Evolutionary conservation across 2,797 vertebrate species (phyloP).

Genomic region (Prunella strophiata): DNA sequence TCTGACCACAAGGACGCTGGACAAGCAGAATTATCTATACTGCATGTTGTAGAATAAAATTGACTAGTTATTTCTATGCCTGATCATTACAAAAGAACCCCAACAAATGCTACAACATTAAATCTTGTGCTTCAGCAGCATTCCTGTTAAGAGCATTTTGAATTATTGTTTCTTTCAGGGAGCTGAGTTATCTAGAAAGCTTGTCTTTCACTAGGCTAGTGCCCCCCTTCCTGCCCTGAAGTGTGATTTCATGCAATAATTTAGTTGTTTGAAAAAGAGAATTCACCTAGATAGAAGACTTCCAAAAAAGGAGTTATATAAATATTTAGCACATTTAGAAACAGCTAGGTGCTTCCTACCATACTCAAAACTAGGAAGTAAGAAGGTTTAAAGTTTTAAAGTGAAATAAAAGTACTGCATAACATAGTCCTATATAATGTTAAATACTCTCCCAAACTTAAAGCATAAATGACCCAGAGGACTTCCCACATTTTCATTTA

Average conservation of each 20-base stretch:
- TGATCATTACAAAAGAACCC: background rate
- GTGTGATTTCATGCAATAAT: constrained; percentile 38
- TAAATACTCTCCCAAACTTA: constrained; percentile 68
- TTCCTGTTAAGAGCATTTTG: background rate
- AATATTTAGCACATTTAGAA: constrained; percentile 63
- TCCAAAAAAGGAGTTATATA: constrained; percentile 53
- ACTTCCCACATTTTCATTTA: background rate
- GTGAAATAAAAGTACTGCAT: constrained; percentile 73
- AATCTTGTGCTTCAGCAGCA: background rate
- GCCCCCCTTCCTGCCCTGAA: background rate
- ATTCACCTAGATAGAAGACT: background rate
- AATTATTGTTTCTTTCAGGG: background rate
- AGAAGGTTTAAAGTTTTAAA: constrained; percentile 7
- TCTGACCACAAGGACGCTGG: background rate
- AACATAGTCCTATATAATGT: constrained; percentile 63
- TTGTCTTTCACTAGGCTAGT: background rate
- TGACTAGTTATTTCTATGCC: background rate
- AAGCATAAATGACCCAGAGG: constrained; percentile 67
- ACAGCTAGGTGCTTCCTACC: constrained; percentile 19
- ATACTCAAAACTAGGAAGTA: constrained; percentile 35
- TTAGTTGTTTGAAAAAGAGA: constrained; percentile 11
- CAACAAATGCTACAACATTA: background rate
- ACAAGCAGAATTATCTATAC: background rate
- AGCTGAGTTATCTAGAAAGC: background rate
- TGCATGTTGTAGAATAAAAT: background rate